These are phyloP conservation scores for Leiothrix lutea DNA, from an alignment of 2,113 vertebrate species.

Conservation along the genomic window DNA sequence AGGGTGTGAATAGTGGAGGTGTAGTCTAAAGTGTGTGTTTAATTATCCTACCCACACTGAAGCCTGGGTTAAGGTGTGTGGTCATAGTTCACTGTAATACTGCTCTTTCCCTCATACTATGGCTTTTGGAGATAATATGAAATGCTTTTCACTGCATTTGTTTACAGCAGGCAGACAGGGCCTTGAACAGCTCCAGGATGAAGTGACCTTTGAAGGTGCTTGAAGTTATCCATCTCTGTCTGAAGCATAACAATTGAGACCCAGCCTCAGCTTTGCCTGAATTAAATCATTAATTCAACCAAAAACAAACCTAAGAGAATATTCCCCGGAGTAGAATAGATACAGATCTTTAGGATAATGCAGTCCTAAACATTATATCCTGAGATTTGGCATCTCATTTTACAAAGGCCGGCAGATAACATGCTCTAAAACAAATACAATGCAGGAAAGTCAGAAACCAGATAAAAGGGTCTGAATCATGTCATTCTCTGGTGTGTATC, in stretches of 20 bases:
- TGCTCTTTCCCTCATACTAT: background rate
- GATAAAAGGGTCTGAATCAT: constrained; percentile 4
- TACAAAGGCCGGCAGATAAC: background rate
- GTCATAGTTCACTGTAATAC: background rate
- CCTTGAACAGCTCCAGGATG: background rate
- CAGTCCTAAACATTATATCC: background rate
- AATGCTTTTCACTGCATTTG: background rate
- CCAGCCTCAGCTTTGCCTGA: background rate
- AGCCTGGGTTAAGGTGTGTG: background rate
- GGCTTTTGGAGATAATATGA: background rate
- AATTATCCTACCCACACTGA: background rate
- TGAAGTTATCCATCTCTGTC: constrained; percentile 37
- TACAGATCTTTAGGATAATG: background rate
- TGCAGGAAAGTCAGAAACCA: background rate
- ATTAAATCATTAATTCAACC: background rate
- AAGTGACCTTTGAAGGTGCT: constrained; percentile 1
- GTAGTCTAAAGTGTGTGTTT: background rate
- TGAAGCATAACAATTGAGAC: background rate
- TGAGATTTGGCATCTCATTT: background rate
- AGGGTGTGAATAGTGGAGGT: background rate
- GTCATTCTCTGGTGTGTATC: background rate
- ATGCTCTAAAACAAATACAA: background rate
- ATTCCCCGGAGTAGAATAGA: background rate
- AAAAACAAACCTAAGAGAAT: background rate
- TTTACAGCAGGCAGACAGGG: background rate